A percentile compares a stretch with the other conserved stretches of the same genome.
Evolutionary conservation across 2,113 vertebrate species (phyloP).

Genomic region (Stercorarius parasiticus): DNA sequence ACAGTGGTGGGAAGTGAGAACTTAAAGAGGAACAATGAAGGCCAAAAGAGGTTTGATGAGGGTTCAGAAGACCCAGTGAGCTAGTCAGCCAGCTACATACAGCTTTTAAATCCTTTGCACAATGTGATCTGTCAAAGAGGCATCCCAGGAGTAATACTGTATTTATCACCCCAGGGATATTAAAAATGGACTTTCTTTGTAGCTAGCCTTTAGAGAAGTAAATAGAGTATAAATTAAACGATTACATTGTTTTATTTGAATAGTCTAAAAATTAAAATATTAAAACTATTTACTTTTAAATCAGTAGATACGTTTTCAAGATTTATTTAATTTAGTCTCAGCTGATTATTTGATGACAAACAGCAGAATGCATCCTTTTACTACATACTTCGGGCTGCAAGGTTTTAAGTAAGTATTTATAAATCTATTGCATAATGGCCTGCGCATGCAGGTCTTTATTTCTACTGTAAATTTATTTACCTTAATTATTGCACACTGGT

Average conservation of each 20-base stretch:
- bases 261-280: background rate
- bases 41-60: background rate
- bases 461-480: background rate
- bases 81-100: background rate
- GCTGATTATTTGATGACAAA: background rate
- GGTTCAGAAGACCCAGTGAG: background rate
- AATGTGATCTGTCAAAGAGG: background rate
- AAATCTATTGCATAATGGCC: background rate
- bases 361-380: background rate
- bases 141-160: constrained; percentile 31
- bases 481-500: background rate
- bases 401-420: background rate
- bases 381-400: background rate
- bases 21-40: background rate
- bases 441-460: background rate
- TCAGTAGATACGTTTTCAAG: background rate
- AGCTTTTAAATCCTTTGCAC: constrained; percentile 30
- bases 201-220: background rate
- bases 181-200: constrained; percentile 31
- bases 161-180: constrained; percentile 3
- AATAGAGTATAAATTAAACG: background rate
- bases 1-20: background rate
- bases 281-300: constrained; percentile 2
- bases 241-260: background rate
- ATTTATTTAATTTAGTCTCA: background rate